phyloP scores from a whole-genome alignment of 2,888 invertebrate genomes.

The Mythimna ferrago region DNA sequence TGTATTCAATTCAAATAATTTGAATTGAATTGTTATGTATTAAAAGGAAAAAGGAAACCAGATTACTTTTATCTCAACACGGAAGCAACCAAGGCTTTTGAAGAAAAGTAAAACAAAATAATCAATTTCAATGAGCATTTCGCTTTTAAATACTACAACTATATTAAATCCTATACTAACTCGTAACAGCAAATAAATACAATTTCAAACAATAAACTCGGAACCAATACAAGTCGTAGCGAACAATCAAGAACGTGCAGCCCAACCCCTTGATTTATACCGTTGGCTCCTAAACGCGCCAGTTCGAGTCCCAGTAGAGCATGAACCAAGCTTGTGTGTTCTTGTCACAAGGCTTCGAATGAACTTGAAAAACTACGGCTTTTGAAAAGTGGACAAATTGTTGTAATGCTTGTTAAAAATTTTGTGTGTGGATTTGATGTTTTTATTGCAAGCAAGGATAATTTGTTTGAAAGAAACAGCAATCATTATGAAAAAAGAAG shows the following conservation, averaged over 20 bases:
- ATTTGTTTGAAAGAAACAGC: background rate
- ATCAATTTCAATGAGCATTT: background rate
- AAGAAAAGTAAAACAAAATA: background rate
- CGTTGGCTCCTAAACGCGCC: constrained; percentile 52
- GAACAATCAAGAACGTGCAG: constrained; percentile 43
- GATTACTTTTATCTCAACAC: background rate
- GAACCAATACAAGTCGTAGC: constrained; percentile 29
- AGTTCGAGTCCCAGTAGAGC: constrained; percentile 60
- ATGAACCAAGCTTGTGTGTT: constrained; percentile 50
- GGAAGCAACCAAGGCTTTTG: background rate
- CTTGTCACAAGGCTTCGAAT: constrained; percentile 44
- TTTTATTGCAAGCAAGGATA: background rate
- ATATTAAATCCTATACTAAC: background rate
- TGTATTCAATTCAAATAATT: too few species aligned
- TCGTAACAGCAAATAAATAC: constrained; percentile 39
- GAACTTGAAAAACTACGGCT: constrained; percentile 32
- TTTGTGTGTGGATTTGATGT: background rate
- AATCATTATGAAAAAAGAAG: background rate
- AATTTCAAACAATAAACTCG: constrained; percentile 49
- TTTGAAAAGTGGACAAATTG: constrained; percentile 41
- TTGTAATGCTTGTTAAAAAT: background rate
- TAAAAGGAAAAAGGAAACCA: background rate
- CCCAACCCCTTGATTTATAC: constrained; percentile 60
- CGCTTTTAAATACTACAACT: background rate
- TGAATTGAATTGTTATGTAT: too few species aligned